These are phyloP conservation scores for Corythornis leucogaster DNA, from an alignment of 2,797 vertebrate genomes.

Conservation along the genomic window DNA sequence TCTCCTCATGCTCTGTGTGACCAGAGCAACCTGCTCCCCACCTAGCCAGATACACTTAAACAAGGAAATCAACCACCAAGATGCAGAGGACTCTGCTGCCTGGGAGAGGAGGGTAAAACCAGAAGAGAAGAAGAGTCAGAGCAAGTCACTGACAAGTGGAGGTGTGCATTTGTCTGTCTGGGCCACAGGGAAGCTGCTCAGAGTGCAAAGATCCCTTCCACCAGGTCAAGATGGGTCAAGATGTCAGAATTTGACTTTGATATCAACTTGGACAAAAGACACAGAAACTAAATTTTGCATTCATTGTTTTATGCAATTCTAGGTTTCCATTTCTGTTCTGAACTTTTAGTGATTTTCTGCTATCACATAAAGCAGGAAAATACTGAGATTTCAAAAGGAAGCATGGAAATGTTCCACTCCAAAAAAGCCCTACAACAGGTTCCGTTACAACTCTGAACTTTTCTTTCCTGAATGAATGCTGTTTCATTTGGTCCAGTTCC, in stretches of 20 bases:
- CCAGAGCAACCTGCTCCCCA: not conserved
- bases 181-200: not conserved
- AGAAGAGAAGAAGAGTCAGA: not conserved
- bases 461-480: conserved; percentile 7
- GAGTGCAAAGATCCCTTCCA: not conserved
- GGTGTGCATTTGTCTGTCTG: not conserved
- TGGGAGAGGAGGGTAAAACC: not conserved
- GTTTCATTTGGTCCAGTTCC: conserved; percentile 7
- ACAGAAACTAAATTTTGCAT: not conserved
- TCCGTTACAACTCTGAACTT: not conserved
- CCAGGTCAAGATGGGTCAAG: not conserved
- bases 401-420: not conserved
- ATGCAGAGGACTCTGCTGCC: not conserved
- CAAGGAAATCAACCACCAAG: not conserved
- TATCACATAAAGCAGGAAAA: not conserved
- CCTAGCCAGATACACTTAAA: not conserved
- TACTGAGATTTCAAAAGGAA: not conserved
- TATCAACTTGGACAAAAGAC: not conserved
- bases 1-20: not conserved
- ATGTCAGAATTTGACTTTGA: not conserved
- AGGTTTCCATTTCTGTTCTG: not conserved
- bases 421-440: not conserved
- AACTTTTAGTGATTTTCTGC: not conserved
- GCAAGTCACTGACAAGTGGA: not conserved
- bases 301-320: not conserved